Evolutionary conservation across 2,113 vertebrate species (phyloP), one percentile per base, ranked within the genome.

Genomic region (Plecturocebus donacophilus): DNA sequence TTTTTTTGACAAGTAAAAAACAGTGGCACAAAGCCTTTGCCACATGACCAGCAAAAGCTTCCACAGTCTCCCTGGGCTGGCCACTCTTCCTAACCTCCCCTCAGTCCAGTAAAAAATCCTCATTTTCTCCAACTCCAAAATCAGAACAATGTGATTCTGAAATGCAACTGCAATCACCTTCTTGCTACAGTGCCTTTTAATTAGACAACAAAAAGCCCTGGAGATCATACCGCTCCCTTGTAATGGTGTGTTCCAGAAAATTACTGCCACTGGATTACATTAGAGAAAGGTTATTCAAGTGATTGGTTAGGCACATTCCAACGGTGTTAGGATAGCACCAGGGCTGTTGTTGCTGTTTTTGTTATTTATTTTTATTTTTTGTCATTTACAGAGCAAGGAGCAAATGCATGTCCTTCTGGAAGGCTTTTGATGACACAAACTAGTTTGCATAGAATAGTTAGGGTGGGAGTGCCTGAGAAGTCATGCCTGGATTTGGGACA

Each of bases 101-200:
- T 1, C 58, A 8, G 61, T n/a, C 96, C 77, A 68, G 80, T 89
- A 76, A 38, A 87, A 81, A 54, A 38, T 4, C 8, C 38, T 95
- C 66, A 75, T 97, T 94, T 92, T 23, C 77, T 95, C 61, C 77
- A 80, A 40, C 87, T 93, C 95, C 40, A 3, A 96, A 97, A 91
- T 87, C 82, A 92, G 79, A 97, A 77, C n/a, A 90, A 14, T 91
- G 96, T 91, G 95, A 96, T 97, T 52, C 94, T 91, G 76, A 98
- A 97, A 90, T 81, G 58, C 9, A 47, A 96, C 95, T 76, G 27
- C 10, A 66, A 8, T 81, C 70, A 90, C 88, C 92, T 97, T 96
- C 97, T 96, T 98, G 97, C 98, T 98, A 98, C 97, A 91, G 66
- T 87, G 95, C 95, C 95, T 98, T 98, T 99, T 98, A 98, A 98